Percentiles rank a stretch among this genome's conserved stretches.
These are phyloP conservation scores for Amblyraja radiata DNA, from an alignment of 2,797 vertebrate genomes.

Conservation along the genomic window DNA sequence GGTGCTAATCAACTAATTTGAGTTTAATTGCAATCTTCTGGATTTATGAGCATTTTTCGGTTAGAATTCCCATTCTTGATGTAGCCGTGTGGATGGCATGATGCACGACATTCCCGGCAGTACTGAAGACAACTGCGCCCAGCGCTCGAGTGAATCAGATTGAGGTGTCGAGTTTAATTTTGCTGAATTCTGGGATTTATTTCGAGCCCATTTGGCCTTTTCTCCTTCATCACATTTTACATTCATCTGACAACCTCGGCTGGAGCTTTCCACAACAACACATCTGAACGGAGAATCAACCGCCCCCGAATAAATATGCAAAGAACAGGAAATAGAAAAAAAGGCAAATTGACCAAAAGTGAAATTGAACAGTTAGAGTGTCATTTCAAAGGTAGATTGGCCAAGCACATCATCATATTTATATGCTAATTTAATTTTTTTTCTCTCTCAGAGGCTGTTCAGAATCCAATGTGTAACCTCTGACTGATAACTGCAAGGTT, in stretches of 20 bases:
- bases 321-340: background rate
- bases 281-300: background rate
- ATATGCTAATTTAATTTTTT: constrained; percentile 36
- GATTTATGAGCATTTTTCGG: background rate
- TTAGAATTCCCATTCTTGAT: background rate
- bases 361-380: background rate
- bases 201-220: background rate
- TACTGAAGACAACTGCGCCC: background rate
- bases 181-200: background rate
- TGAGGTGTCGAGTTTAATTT: constrained; percentile 14
- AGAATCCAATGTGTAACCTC: constrained; percentile 12
- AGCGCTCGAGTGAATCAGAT: background rate
- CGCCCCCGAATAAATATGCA: background rate
- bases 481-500: background rate
- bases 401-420: constrained; percentile 25
- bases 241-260: background rate
- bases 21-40: background rate
- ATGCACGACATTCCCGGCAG: background rate
- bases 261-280: background rate
- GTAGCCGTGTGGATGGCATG: background rate
- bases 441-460: background rate
- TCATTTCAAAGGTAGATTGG: constrained; percentile 12
- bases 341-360: background rate
- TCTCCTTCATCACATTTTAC: background rate
- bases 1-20: background rate